Conservation (phyloP, 92 coral and sea anemone species). For the Nematostella vectensis region DNA sequence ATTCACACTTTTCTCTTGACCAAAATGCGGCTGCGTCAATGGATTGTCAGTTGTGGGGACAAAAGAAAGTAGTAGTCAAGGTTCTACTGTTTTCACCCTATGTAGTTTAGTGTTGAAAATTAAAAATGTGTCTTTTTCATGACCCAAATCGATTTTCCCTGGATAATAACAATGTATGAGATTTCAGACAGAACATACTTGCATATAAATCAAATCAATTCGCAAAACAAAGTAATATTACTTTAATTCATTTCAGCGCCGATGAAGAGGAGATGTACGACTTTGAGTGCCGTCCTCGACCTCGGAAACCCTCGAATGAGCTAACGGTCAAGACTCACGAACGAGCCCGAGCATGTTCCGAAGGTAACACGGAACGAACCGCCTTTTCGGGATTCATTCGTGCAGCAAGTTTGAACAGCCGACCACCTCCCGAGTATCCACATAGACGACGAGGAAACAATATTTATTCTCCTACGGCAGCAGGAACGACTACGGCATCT, state of each 20-base stretch:
- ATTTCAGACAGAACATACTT: too few relatives aligned
- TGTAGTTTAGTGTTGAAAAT: too few relatives aligned
- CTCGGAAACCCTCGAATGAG: conserved; percentile 3
- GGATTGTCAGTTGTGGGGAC: too few relatives aligned
- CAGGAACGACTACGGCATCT: not conserved
- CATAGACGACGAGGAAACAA: not conserved
- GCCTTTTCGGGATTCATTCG: conserved; percentile 12
- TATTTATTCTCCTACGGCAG: not conserved
- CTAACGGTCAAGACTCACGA: conserved; percentile 8
- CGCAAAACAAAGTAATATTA: too few relatives aligned
- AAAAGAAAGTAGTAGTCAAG: too few relatives aligned
- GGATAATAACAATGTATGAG: too few relatives aligned
- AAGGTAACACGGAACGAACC: conserved; percentile 42
- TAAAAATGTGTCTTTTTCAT: too few relatives aligned
- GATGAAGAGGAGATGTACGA: conserved; percentile 21
- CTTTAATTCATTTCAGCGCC: conserved; percentile 12
- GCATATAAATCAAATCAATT: too few relatives aligned
- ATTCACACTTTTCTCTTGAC: too few relatives aligned
- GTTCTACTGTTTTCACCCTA: too few relatives aligned
- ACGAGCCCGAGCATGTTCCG: conserved; percentile 36
- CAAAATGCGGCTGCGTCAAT: too few relatives aligned
- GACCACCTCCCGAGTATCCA: conserved; percentile 30
- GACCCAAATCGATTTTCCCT: too few relatives aligned
- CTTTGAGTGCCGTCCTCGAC: not conserved
- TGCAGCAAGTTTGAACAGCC: conserved; percentile 41